These are phyloP conservation scores for Meda fulgida DNA, from an alignment of 2,797 vertebrate genomes.

Conservation along the genomic window DNA sequence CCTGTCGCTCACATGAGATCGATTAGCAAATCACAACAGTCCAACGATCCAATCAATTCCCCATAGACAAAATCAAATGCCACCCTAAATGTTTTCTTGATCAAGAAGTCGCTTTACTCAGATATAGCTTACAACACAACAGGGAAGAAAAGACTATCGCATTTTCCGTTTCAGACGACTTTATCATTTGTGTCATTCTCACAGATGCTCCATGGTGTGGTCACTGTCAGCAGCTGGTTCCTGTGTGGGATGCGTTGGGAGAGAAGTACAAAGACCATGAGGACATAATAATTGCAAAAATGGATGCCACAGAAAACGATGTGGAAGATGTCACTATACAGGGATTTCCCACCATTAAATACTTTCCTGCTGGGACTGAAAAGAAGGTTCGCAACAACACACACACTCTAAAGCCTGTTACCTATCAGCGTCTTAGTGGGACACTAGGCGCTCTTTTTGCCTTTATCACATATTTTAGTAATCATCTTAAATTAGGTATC, in stretches of 20 bases:
- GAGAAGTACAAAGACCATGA: conserved; percentile 85
- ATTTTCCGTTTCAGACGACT: not conserved
- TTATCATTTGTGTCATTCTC: not conserved
- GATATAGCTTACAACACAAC: not conserved
- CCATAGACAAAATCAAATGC: not conserved
- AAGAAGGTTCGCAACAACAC: conserved; percentile 77
- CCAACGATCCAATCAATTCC: not conserved
- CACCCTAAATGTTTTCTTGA: not conserved
- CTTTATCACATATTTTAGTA: not conserved
- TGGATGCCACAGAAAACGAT: conserved; percentile 89
- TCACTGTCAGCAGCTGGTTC: conserved; percentile 87
- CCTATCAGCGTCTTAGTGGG: not conserved
- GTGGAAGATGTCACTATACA: conserved; percentile 79
- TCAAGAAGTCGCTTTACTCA: not conserved
- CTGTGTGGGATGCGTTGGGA: conserved; percentile 87
- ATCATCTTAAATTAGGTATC: not conserved
- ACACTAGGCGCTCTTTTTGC: not conserved
- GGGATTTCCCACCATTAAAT: conserved; percentile 87
- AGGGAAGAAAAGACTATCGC: not conserved
- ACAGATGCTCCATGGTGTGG: conserved; percentile 93
- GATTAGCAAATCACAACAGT: not conserved
- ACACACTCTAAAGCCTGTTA: not conserved
- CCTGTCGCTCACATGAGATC: not conserved
- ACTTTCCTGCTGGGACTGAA: conserved; percentile 83
- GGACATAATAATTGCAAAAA: conserved; percentile 87